Percentiles rank a stretch among this genome's conserved stretches.
These are phyloP conservation scores for Asteroscopus sphinx DNA, from an alignment of 2,888 invertebrate genomes.

Conservation along the genomic window DNA sequence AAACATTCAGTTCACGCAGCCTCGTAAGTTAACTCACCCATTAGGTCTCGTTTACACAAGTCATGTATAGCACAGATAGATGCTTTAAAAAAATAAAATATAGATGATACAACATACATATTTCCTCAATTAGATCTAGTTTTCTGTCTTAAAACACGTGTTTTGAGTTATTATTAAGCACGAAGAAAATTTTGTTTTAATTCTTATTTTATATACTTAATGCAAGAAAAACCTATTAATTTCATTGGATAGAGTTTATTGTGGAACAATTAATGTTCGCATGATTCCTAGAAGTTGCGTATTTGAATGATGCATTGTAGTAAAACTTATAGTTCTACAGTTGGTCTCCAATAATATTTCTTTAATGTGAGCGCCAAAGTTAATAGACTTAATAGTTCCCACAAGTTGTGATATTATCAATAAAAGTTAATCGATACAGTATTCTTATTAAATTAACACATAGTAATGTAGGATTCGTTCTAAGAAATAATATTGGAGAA, in stretches of 20 bases:
- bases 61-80: conserved; percentile 49
- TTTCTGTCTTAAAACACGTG: conserved; percentile 48
- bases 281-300: conserved; percentile 56
- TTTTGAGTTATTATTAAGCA: conserved; percentile 58
- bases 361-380: conserved; percentile 36
- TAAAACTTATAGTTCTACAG: conserved; percentile 60
- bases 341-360: conserved; percentile 86
- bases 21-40: conserved; percentile 6
- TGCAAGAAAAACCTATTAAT: conserved; percentile 25
- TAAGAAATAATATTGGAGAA: conserved; percentile 87
- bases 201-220: conserved; percentile 43
- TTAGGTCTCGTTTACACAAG: conserved; percentile 22
- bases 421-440: conserved; percentile 1
- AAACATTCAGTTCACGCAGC: conserved; percentile 8
- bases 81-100: conserved; percentile 33
- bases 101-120: conserved; percentile 53
- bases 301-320: conserved; percentile 62
- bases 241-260: conserved; percentile 32
- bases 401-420: conserved; percentile 3
- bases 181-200: conserved; percentile 47
- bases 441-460: conserved; percentile 1
- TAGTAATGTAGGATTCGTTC: conserved; percentile 37
- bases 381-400: background rate
- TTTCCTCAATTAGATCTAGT: conserved; percentile 79
- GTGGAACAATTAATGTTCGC: conserved; percentile 45